Evolutionary conservation across 2,888 invertebrate genomes (phyloP), one percentile per base, ranked within the genome.

Genomic region (Linnaemya vulpina): DNA sequence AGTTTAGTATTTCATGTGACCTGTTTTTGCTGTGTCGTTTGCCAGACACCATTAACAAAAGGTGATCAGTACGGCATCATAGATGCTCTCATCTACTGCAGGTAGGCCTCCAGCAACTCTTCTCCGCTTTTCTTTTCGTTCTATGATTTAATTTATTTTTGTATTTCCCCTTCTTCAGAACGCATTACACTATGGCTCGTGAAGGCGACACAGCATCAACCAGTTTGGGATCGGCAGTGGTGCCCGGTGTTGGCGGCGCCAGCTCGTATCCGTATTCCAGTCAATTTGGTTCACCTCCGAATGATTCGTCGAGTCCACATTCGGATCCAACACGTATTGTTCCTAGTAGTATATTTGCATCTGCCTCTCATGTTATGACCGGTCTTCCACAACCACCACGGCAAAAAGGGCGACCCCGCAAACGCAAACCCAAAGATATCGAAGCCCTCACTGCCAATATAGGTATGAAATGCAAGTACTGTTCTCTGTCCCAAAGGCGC

Each of bases 1-100:
- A 98, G 98, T 89, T 94, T 96, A 90, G 97, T 98, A 88, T 99
- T 97, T 94, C 98, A 99, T 93, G 96, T 98, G 84, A 96, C 96
- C 91, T 99, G 98, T 93, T 99, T 99, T 94, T 96, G 97, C 63
- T 98, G 98, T 92, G 96, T 96, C 58, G 95, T 96, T 70, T 98
- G 98, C 94, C 96, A 95, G 91, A 94, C 96, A 49, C 96, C 96
- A 5, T 94, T 99, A 83, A 96, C 96, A 81, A 97, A 98, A 91
- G 99, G 99, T 55, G 98, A 99, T 92, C 97, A 97, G 89, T 99
- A 98, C 93, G 98, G 98, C 87, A 96, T 98, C 93, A 94, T 97
- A 88, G 97, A 97, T 88, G 96, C 96, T 78, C 95, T 96, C 87
- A 96, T 98, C 67, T 96, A 97, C 91, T 98, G 98, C 94, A 95